Evolutionary conservation across 2,797 vertebrate species (phyloP), one percentile per base, ranked within the genome.

Genomic region (Chanos chanos): DNA sequence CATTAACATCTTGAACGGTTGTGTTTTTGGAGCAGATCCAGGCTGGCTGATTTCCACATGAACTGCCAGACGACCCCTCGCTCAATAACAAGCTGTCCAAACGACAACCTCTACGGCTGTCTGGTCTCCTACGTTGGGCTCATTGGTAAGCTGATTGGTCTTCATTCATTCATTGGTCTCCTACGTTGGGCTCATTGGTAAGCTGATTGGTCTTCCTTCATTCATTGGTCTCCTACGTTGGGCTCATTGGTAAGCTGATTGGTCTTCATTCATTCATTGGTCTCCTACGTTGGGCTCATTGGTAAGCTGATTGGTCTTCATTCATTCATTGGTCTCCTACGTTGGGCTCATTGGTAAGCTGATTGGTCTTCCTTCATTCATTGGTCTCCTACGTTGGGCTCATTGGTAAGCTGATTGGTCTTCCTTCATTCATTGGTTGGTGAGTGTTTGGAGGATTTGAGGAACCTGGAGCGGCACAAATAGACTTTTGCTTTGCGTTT

Each of bases 311-410:
- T n/a, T n/a, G n/a, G n/a, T n/a, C n/a, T n/a, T n/a, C n/a, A n/a
- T n/a, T n/a, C n/a, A n/a, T n/a, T n/a, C n/a, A n/a, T n/a, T 98
- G 70, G 89, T 93, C 72, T 93, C 95, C 66, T 98, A 97, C 0
- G 87, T 91, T 0, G 94, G 94, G 68, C 90, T 98, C 66, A 92
- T 98, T 0, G 95, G n/a, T n/a, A n/a, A n/a, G n/a, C n/a, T n/a
- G n/a, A n/a, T n/a, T n/a, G n/a, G n/a, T n/a, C n/a, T n/a, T n/a
- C n/a, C n/a, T n/a, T n/a, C n/a, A n/a, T n/a, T n/a, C n/a, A n/a
- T n/a, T 98, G 70, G 89, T 93, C 72, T 93, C 95, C 66, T 98
- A 97, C 0, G 87, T 91, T 0, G 94, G 94, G 68, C 90, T 98
- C 66, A 92, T 98, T 0, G 95, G n/a, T n/a, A n/a, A n/a, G 93